Conservation (phyloP, 2,113 vertebrate species). For the Saccopteryx bilineata region DNA sequence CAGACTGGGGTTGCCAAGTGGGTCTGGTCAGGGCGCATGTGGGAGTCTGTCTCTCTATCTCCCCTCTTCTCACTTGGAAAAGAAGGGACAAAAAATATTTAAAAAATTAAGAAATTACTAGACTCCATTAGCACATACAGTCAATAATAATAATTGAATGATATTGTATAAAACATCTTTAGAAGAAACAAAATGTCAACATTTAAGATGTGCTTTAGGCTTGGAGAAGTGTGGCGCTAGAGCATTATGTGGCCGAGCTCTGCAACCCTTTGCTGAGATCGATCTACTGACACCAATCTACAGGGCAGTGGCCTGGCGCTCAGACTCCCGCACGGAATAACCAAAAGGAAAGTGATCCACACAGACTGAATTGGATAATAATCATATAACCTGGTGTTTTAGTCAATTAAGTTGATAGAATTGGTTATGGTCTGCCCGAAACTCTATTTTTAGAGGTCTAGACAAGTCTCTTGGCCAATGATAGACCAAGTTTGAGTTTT, state of each 20-base stretch:
- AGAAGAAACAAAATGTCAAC: neutral
- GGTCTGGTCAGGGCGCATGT: too few species aligned
- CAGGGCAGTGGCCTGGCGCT: neutral
- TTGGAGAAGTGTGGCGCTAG: neutral
- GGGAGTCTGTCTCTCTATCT: too few species aligned
- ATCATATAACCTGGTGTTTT: neutral
- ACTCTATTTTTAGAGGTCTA: neutral
- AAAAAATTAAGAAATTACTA: neutral
- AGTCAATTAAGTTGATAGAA: neutral
- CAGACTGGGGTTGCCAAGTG: too few species aligned
- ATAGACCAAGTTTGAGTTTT: neutral
- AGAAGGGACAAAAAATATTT: too few species aligned
- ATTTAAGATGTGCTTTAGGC: neutral
- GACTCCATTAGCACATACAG: neutral
- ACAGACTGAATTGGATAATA: neutral
- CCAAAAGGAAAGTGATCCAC: neutral
- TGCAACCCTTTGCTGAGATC: neutral
- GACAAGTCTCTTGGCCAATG: neutral
- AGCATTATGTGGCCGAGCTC: rapidly evolving
- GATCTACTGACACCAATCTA: rapidly evolving
- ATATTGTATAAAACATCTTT: neutral
- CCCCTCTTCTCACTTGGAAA: too few species aligned
- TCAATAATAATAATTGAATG: neutral
- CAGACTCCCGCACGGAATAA: rapidly evolving
- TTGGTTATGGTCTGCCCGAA: neutral